Evolutionary conservation across 1,140 invertebrate genomes (phyloP), one percentile per base, ranked within the genome.

Genomic region (Scaptomyza graminum): DNA sequence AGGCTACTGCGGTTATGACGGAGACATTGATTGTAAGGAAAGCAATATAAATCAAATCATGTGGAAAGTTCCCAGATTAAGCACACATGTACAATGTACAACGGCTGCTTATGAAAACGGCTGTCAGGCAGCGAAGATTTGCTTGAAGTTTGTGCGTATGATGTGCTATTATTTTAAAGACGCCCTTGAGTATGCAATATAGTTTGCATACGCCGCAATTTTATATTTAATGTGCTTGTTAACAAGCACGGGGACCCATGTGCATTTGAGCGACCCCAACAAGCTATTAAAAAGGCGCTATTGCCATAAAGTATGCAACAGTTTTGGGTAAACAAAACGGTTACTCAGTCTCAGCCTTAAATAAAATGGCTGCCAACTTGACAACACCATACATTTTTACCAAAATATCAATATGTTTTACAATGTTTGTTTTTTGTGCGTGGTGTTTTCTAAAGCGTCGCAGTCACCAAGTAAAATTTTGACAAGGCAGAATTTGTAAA

Each of bases 181-280:
- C 62, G 31, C 66, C 71, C 72, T 18, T 31, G 74, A 84, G 76
- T 52, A 59, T 61, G 59, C 76, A 55, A 16, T 51, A 41, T 51
- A 83, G 84, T 84, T 79, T 83, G 63, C 71, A 72, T 65, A 63
- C 39, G 39, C 57, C 73, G 41, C 68, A 71, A 63, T 57, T 51
- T 66, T 18, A 37, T 54, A 62, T 69, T 76, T 77, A 74, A 85
- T 76, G 72, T 60, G 34, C 52, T 54, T 79, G 77, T 73, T 39
- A 66, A 63, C 57, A 70, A 64, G 55, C 54, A 57, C 46, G 5
- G 52, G 51, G 51, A 57, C 31, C 31, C 31, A 15, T 28, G 31
- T 43, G 55, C 61, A 12, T 5, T 65, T 51, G 12, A 11, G 16
- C 47, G 44, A 9, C n/a, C 47, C n/a, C 41, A 46, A 15, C 51